phyloP scores from a whole-genome alignment of 1,140 invertebrate species.

The Anadara kagoshimensis region DNA sequence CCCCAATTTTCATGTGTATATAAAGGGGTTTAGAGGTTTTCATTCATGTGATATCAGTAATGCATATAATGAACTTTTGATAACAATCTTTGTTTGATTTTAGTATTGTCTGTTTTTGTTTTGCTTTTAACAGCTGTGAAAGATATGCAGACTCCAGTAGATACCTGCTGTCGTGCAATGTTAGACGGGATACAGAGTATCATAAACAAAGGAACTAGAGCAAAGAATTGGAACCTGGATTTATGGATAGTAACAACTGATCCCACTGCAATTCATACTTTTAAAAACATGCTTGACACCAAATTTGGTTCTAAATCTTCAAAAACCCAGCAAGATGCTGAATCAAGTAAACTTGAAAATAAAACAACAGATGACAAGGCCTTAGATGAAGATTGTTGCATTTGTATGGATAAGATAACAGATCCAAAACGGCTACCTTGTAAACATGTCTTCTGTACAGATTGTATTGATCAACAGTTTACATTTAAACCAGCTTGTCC shows the following conservation, averaged over 20 bases:
- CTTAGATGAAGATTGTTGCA: conserved; percentile 2
- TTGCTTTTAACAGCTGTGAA: too few species aligned
- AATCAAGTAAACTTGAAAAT: background rate
- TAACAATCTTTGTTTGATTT: too few species aligned
- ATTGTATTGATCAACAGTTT: conserved; percentile 38
- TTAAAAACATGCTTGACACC: background rate
- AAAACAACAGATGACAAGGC: background rate
- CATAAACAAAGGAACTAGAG: background rate
- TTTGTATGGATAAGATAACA: conserved; percentile 19
- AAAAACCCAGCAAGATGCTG: background rate
- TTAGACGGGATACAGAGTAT: too few species aligned
- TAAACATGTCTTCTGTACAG: conserved; percentile 32
- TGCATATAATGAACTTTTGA: too few species aligned
- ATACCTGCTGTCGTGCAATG: too few species aligned
- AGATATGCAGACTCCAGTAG: too few species aligned
- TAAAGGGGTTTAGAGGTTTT: too few species aligned
- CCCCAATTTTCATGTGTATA: too few species aligned
- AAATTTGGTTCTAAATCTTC: background rate
- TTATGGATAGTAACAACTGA: background rate
- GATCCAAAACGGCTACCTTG: conserved; percentile 13
- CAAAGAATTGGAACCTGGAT: background rate
- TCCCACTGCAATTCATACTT: background rate
- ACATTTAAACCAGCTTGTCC: conserved; percentile 39
- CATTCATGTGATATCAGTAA: too few species aligned
- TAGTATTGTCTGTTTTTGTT: too few species aligned